phyloP scores from a whole-genome alignment of 2,797 vertebrate genomes.

The Hypotaenidia philippensis region DNA sequence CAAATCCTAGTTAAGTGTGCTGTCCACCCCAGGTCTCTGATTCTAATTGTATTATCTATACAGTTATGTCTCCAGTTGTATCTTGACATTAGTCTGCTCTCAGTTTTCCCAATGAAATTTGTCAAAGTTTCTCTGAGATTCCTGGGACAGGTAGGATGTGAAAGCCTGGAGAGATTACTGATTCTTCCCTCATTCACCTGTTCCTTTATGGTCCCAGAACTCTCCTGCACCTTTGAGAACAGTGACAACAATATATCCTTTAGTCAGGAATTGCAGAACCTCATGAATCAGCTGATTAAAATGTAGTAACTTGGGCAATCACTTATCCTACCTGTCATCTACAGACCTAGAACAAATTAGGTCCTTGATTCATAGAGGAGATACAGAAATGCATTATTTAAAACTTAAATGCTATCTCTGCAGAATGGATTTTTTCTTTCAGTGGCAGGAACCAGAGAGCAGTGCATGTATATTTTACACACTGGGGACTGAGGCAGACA shows the following conservation, averaged over 20 bases:
- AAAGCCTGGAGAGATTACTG: not conserved
- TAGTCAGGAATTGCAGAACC: not conserved
- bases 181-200: not conserved
- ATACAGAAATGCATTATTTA: conserved; percentile 34
- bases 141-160: not conserved
- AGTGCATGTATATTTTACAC: conserved; percentile 14
- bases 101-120: not conserved
- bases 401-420: not conserved
- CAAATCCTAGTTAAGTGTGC: not conserved
- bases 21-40: not conserved
- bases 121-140: not conserved
- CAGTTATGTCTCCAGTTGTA: not conserved
- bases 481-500: not conserved
- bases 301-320: not conserved
- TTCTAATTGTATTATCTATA: not conserved
- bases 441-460: conserved; percentile 10
- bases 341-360: not conserved
- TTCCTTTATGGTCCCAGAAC: not conserved
- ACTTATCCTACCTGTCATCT: not conserved
- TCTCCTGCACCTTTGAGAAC: not conserved
- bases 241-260: not conserved
- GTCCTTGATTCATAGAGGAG: not conserved
- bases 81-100: not conserved
- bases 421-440: not conserved
- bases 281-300: not conserved